Evolutionary conservation across 2,888 invertebrate genomes (phyloP).

Genomic region (Machimus atricapillus): DNA sequence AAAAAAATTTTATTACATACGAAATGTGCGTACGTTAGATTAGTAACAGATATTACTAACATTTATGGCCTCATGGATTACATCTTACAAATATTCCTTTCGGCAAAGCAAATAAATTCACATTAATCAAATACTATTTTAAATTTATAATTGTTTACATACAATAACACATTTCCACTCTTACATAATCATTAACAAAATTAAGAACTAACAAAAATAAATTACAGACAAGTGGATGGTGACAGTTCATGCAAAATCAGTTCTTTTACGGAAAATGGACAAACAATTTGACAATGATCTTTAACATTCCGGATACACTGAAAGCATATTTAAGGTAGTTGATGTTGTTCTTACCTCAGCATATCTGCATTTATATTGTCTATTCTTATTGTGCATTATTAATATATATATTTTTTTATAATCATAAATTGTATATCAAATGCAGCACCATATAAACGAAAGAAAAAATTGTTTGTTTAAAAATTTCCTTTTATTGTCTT

Average conservation of each 20-base stretch:
- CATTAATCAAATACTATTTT: not conserved
- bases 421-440: not conserved
- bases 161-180: not conserved
- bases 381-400: not conserved
- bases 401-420: not conserved
- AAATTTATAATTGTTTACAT: not conserved
- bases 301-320: not conserved
- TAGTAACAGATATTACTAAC: not conserved
- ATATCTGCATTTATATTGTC: constrained; percentile 48
- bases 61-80: not conserved
- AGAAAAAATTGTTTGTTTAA: not conserved
- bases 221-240: not conserved
- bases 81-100: not conserved
- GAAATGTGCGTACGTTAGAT: not conserved
- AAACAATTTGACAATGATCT: not conserved
- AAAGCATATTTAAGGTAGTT: not conserved
- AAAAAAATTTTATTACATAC: not conserved
- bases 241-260: not conserved
- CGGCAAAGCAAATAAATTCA: not conserved
- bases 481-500: not conserved
- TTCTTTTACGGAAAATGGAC: not conserved
- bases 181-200: not conserved
- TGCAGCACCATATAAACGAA: not conserved
- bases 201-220: not conserved
- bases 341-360: constrained; percentile 49